These are phyloP conservation scores for Tetragnatha montana DNA, from an alignment of 2,888 invertebrate species.

Conservation along the genomic window DNA sequence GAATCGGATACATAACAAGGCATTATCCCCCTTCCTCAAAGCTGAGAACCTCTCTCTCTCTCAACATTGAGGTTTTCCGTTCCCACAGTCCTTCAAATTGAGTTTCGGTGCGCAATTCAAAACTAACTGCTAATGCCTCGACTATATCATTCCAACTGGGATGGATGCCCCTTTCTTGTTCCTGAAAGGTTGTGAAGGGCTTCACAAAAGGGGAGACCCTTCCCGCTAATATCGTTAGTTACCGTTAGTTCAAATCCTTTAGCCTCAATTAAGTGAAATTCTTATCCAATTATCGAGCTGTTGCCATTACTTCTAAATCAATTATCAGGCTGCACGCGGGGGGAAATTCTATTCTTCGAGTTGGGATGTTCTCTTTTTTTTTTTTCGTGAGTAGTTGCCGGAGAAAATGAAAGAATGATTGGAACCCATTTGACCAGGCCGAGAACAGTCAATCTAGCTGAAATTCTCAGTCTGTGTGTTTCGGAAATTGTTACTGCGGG, in stretches of 20 bases:
- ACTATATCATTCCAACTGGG: not conserved
- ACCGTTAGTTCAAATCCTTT: constrained; percentile 63
- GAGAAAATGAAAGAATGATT: constrained; percentile 22
- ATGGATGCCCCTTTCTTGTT: not conserved
- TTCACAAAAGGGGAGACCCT: not conserved
- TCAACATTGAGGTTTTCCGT: not conserved
- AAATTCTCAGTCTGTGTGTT: not conserved
- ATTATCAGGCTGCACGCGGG: constrained; percentile 36
- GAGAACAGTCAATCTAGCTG: constrained; percentile 11
- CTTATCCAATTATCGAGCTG: constrained; percentile 66
- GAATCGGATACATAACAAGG: not conserved
- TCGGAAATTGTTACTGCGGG: not conserved
- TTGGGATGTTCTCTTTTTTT: constrained; percentile 5
- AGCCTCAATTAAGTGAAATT: constrained; percentile 64
- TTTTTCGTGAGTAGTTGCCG: not conserved
- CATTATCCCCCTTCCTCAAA: not conserved
- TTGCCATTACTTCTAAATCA: constrained; percentile 63
- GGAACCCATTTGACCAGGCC: constrained; percentile 36
- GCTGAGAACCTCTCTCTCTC: too few species aligned
- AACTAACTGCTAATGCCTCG: not conserved
- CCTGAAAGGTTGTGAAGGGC: not conserved
- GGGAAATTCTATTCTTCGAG: constrained; percentile 35
- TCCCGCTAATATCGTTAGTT: constrained; percentile 48
- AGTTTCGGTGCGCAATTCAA: not conserved
- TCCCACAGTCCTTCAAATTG: not conserved